phyloP scores from a whole-genome alignment of 2,797 vertebrate genomes.

The Bradypus variegatus region DNA sequence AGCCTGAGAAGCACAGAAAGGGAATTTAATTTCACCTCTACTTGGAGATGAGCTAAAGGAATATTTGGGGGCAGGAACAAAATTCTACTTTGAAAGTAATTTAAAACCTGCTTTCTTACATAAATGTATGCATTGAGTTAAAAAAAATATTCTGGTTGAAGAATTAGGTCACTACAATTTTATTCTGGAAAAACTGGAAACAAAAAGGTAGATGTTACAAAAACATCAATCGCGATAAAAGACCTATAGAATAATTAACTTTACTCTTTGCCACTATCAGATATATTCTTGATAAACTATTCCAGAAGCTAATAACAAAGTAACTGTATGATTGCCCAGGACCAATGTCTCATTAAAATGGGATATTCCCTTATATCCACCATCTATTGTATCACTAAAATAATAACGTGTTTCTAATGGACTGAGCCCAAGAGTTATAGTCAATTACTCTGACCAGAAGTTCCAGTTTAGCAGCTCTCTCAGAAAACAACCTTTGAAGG shows the following conservation, averaged over 20 bases:
- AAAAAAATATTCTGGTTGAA: constrained; percentile 2
- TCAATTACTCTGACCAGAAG: constrained; percentile 49
- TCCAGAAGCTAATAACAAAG: constrained; percentile 5
- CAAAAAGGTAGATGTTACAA: constrained; percentile 23
- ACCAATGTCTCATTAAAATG: neutral
- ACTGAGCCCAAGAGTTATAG: neutral
- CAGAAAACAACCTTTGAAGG: constrained; percentile 48
- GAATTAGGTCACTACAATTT: neutral
- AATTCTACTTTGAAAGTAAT: constrained; percentile 18
- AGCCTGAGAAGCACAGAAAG: neutral
- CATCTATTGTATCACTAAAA: neutral
- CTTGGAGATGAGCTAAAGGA: neutral
- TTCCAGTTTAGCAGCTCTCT: constrained; percentile 42
- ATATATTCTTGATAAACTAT: neutral
- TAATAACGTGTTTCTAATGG: constrained; percentile 10
- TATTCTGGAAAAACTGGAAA: constrained; percentile 27
- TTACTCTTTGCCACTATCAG: constrained; percentile 8
- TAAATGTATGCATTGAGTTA: neutral
- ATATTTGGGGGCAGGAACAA: neutral
- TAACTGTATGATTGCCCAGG: constrained; percentile 10
- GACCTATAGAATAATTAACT: constrained; percentile 18
- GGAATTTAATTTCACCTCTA: neutral
- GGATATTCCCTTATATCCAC: neutral
- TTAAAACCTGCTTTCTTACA: constrained; percentile 11
- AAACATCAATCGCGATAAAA: constrained; percentile 35